Evolutionary conservation across 2,113 vertebrate genomes (phyloP).

Genomic region (Passer montanus): DNA sequence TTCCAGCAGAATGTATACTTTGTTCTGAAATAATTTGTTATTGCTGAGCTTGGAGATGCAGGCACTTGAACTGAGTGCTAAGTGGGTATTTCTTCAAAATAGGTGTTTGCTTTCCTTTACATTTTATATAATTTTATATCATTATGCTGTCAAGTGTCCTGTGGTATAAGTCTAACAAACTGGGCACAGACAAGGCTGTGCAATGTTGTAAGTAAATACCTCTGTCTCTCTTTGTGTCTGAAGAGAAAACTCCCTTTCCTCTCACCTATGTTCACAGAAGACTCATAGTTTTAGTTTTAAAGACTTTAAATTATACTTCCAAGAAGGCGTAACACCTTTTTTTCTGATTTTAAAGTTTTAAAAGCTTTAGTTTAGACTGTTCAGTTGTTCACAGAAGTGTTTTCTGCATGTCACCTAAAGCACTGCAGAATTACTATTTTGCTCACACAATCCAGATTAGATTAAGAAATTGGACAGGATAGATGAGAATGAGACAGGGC

Average conservation of each 20-base stretch:
- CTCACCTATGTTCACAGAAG: neutral
- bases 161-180: neutral
- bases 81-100: constrained; percentile 46
- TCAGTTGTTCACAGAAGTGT: neutral
- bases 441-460: neutral
- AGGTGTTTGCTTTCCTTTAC: constrained; percentile 51
- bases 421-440: neutral
- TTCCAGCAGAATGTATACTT: constrained; percentile 41
- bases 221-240: neutral
- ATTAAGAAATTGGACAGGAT: neutral
- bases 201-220: neutral
- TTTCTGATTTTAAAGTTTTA: neutral
- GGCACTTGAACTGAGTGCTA: constrained; percentile 11
- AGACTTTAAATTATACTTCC: neutral
- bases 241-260: neutral
- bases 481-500: neutral
- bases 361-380: neutral
- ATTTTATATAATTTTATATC: constrained; percentile 41
- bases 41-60: neutral
- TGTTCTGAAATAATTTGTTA: constrained; percentile 48
- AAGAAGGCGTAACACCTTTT: neutral
- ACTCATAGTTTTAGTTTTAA: neutral
- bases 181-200: neutral
- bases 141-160: constrained; percentile 49
- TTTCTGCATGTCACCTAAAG: neutral